Evolutionary conservation across 2,797 vertebrate species (phyloP).

Genomic region (Anguilla obscura): DNA sequence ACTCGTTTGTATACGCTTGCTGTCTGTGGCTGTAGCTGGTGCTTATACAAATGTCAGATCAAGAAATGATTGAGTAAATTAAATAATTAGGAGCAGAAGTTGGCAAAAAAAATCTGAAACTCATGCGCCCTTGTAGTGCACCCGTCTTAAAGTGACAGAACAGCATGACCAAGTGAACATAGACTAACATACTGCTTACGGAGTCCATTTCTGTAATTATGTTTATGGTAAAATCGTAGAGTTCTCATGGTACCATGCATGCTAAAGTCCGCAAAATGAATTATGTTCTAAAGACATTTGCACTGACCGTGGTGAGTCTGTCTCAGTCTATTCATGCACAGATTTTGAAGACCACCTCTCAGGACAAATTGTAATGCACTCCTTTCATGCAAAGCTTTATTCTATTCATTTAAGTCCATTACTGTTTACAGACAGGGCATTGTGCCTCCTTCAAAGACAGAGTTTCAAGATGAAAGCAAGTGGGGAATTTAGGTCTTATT

Average conservation of each 20-base stretch:
- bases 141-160: neutral
- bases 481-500: slow-evolving; percentile 12
- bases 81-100: too few relatives aligned
- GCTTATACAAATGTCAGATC: too few relatives aligned
- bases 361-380: neutral
- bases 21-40: too few relatives aligned
- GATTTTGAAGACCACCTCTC: slow-evolving; percentile 1
- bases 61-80: too few relatives aligned
- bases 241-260: neutral
- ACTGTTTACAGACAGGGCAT: slow-evolving; percentile 15
- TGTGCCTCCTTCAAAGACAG: slow-evolving; percentile 26
- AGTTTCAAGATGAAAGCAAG: slow-evolving; percentile 13
- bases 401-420: neutral
- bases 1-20: too few relatives aligned
- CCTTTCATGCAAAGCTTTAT: neutral
- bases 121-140: too few relatives aligned
- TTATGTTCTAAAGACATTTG: neutral
- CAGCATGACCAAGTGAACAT: neutral
- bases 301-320: neutral
- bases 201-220: neutral
- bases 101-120: too few relatives aligned
- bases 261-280: neutral
- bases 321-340: neutral
- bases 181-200: neutral
- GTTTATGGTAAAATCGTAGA: neutral